These are phyloP conservation scores for Popillia japonica DNA, from an alignment of 1,140 invertebrate genomes.

Conservation along the genomic window DNA sequence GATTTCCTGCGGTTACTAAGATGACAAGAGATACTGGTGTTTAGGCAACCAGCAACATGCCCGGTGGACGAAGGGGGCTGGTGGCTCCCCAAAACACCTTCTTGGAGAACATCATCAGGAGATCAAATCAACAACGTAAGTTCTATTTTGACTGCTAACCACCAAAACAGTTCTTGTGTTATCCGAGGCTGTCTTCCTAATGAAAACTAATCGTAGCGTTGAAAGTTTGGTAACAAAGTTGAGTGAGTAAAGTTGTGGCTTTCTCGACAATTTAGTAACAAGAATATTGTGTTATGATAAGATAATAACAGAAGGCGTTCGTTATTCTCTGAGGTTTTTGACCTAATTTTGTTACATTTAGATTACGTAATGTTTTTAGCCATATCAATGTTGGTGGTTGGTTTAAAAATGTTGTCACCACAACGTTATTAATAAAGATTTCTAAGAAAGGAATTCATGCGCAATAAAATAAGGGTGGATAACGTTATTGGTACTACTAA, in stretches of 20 bases:
- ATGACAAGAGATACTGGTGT: constrained; percentile 39
- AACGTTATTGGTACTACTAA: too few relatives aligned
- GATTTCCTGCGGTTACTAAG: constrained; percentile 16
- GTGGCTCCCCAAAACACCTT: constrained; percentile 99
- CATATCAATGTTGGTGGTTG: too few relatives aligned
- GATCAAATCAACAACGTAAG: constrained; percentile 98
- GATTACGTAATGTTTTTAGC: not conserved
- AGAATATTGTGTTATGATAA: not conserved
- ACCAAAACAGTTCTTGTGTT: too few relatives aligned
- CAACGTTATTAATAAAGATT: too few relatives aligned
- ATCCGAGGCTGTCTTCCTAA: too few relatives aligned
- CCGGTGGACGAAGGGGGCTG: constrained; percentile 93
- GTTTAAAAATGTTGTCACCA: too few relatives aligned
- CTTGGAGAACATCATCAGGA: constrained; percentile 97
- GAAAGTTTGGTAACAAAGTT: too few relatives aligned
- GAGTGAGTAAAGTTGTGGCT: not conserved
- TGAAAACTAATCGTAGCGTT: too few relatives aligned
- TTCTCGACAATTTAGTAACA: not conserved
- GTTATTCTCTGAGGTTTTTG: not conserved
- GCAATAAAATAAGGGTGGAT: too few relatives aligned
- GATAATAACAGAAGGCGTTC: not conserved
- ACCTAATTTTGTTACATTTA: not conserved
- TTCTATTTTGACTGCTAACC: constrained; percentile 53
- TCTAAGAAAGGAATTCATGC: not conserved
- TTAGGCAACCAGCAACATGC: constrained; percentile 67